phyloP scores from a whole-genome alignment of 2,888 invertebrate genomes.

The Drosophila greeni region DNA sequence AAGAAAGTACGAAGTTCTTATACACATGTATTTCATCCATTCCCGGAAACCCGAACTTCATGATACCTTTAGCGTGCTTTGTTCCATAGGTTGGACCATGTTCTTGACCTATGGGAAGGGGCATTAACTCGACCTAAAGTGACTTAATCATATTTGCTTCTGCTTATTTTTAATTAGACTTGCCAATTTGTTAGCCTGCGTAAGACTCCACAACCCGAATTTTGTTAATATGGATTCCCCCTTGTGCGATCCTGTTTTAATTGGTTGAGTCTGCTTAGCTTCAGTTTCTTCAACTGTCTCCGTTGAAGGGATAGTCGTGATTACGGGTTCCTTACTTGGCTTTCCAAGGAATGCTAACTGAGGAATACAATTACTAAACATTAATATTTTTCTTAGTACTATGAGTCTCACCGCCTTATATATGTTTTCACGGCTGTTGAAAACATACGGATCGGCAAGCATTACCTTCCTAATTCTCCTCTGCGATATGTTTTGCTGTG shows the following conservation, averaged over 20 bases:
- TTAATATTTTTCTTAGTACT: background rate
- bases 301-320: background rate
- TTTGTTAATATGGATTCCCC: constrained; percentile 18
- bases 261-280: background rate
- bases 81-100: background rate
- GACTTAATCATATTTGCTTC: background rate
- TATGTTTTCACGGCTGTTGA: constrained; percentile 42
- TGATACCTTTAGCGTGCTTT: constrained; percentile 83
- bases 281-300: background rate
- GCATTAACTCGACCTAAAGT: constrained; percentile 45
- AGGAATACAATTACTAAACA: background rate
- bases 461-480: constrained; percentile 46
- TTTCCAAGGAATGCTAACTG: constrained; percentile 46
- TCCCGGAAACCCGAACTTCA: constrained; percentile 95
- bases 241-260: background rate
- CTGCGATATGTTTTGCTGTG: constrained; percentile 55
- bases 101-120: constrained; percentile 32
- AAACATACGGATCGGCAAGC: constrained; percentile 54
- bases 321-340: background rate
- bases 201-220: constrained; percentile 20
- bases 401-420: constrained; percentile 49
- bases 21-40: constrained; percentile 90
- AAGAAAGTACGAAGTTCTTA: constrained; percentile 93
- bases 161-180: background rate
- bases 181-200: constrained; percentile 21